A percentile compares a stretch with the other conserved stretches of the same genome.
Evolutionary conservation across 2,113 vertebrate species (phyloP).

Genomic region (Caranx ignobilis): DNA sequence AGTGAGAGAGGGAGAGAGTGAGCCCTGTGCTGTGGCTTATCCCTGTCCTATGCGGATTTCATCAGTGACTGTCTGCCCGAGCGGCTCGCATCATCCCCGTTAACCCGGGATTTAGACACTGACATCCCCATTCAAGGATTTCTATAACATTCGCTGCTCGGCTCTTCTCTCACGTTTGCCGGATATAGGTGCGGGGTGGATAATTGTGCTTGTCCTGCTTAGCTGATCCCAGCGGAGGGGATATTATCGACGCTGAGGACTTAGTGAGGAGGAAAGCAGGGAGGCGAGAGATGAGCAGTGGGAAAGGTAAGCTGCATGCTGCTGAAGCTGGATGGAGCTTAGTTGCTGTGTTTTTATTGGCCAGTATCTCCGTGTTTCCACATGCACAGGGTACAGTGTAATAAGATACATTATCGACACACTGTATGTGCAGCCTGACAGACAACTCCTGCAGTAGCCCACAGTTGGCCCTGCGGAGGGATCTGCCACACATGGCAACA

Average conservation of each 20-base stretch:
- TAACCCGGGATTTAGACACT: slow-evolving; percentile 16
- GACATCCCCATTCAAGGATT: slow-evolving; percentile 16
- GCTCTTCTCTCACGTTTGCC: slow-evolving; percentile 5
- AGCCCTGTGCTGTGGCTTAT: slow-evolving; percentile 57
- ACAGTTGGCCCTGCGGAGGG: slow-evolving; percentile 23
- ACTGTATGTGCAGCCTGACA: neutral
- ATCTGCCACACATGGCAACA: slow-evolving; percentile 57
- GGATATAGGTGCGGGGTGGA: neutral
- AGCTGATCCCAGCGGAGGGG: slow-evolving; percentile 27
- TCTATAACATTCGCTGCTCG: neutral
- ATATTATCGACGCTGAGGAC: slow-evolving; percentile 37
- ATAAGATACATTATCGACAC: neutral
- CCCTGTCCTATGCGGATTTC: slow-evolving; percentile 77
- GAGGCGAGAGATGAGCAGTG: slow-evolving; percentile 61
- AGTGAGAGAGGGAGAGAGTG: slow-evolving; percentile 62
- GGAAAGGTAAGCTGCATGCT: slow-evolving; percentile 57
- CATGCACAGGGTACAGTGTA: neutral
- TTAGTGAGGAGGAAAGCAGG: slow-evolving; percentile 12
- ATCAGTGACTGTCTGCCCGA: slow-evolving; percentile 44
- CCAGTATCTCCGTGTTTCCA: neutral
- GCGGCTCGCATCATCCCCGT: slow-evolving; percentile 33
- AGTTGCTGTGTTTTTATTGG: neutral
- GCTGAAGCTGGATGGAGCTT: neutral
- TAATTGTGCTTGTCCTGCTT: slow-evolving; percentile 9
- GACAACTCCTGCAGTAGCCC: slow-evolving; percentile 9